Evolutionary conservation across 2,888 invertebrate species (phyloP), one percentile per base, ranked within the genome.

Genomic region (Pseudoips prasinana): DNA sequence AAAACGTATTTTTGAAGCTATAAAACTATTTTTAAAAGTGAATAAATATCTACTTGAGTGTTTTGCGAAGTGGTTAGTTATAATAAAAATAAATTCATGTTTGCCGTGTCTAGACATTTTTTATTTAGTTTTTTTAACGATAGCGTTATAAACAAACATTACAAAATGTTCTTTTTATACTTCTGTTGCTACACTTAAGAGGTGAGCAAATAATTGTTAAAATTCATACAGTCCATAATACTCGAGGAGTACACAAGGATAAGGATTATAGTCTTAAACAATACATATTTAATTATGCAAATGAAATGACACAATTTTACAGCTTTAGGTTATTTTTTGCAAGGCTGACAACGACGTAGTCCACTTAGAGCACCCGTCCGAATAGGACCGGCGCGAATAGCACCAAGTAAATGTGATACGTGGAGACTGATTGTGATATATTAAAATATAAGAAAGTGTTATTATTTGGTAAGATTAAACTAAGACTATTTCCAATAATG

Each of bases 81-180:
- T 29, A 30, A 30, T 49, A 46, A 40, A 58, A 51, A 42, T 38
- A 43, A 42, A 40, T 24, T 34, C 33, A 33, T 39, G 14, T 35
- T 46, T 46, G 26, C 29, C 14, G 25, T 24, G 55, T 57, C 56
- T 57, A 56, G 54, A 56, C 54, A 43, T 36, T 41, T 39, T 40
- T 43, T 29, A n/a, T n/a, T n/a, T n/a, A n/a, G n/a, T n/a, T n/a
- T n/a, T 5, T 25, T 8, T 29, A 22, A 17, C 20, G 7, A n/a
- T 20, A n/a, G 7, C 7, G 7, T 28, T n/a, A n/a, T 44, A 49
- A 47, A 45, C 45, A 34, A 36, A 30, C 23, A 30, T 38, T 25
- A 14, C 10, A 29, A 23, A 38, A 38, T 34, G 37, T 37, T 34
- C 39, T 35, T 46, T 43, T 39, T 42, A 20, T 35, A 17, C 27